A percentile compares a stretch with the other conserved stretches of the same genome.
phyloP scores from a whole-genome alignment of 2,888 invertebrate species.

The Griposia aprilina region DNA sequence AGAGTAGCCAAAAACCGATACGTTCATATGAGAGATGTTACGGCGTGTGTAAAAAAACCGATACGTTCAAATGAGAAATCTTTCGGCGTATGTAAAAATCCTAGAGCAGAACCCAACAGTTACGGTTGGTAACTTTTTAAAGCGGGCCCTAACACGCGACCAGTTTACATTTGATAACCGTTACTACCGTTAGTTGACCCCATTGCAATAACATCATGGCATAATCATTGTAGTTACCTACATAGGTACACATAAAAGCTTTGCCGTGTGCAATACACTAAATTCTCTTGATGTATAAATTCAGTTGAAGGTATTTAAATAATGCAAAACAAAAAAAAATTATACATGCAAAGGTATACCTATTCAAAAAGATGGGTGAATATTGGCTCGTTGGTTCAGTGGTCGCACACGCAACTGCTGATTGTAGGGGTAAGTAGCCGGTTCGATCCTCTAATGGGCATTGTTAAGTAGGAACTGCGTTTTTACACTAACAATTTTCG shows the following conservation, averaged over 20 bases:
- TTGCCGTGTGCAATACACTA: neutral
- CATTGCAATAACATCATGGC: conserved; percentile 39
- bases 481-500: neutral
- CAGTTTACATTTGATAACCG: conserved; percentile 61
- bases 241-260: neutral
- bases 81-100: neutral
- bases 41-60: neutral
- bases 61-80: too few relatives aligned
- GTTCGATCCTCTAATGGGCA: neutral
- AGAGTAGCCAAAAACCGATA: neutral
- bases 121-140: conserved; percentile 51
- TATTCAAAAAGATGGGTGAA: neutral
- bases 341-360: neutral
- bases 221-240: conserved; percentile 49
- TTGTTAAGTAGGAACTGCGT: neutral
- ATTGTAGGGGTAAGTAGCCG: neutral
- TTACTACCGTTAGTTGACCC: conserved; percentile 50
- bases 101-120: conserved; percentile 7
- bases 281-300: conserved; percentile 1
- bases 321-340: too few relatives aligned
- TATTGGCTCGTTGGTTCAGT: neutral
- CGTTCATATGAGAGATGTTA: neutral
- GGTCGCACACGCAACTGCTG: neutral
- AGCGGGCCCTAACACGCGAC: conserved; percentile 43
- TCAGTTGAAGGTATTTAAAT: neutral